Evolutionary conservation across 1,140 invertebrate genomes (phyloP), one percentile per base, ranked within the genome.

Genomic region (Colletes latitarsis): DNA sequence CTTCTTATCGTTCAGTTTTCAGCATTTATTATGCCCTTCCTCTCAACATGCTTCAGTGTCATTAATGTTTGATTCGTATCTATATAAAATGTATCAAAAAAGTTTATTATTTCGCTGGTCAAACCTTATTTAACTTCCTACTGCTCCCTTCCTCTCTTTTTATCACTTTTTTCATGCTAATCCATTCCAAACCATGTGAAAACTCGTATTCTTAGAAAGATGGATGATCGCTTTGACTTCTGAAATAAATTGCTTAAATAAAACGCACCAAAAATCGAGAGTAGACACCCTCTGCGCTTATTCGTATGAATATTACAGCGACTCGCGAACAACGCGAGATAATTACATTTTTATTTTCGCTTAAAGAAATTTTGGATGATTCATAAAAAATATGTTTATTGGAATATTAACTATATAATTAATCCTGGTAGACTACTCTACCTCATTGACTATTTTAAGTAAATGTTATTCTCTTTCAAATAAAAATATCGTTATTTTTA

Each of bases 1-100:
- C n/a, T 9, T 8, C n/a, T 49, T 64, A 52, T n/a, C 46, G 73
- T 64, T 85, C 53, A 72, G 87, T 89, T 82, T 87, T 68, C 75
- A 88, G 43, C 85, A 80, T 90, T 92, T 93, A 92, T 92, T 93
- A 90, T 90, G 89, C 82, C n/a, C 84, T 89, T 62, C 88, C 74
- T 80, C 60, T 89, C 68, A 84, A 87, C 90, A 89, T 92, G 87
- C 74, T 87, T 89, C 90, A 89, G 86, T 90, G 88, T 87, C 89
- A 89, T 90, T 83, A 90, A 90, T 86, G 82, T 82, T 88, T 89
- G 75, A 89, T 82, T 90, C 91, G 81, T 86, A 90, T 87, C 86
- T 88, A 90, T 92, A 92, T 93, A 93, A 93, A 93, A 93, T 86
- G 89, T 93, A 93, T 93, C 91, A 93, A 93, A 93, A 93, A 82